Conservation (phyloP, 2,113 vertebrate species). For the Hassar affinis region DNA sequence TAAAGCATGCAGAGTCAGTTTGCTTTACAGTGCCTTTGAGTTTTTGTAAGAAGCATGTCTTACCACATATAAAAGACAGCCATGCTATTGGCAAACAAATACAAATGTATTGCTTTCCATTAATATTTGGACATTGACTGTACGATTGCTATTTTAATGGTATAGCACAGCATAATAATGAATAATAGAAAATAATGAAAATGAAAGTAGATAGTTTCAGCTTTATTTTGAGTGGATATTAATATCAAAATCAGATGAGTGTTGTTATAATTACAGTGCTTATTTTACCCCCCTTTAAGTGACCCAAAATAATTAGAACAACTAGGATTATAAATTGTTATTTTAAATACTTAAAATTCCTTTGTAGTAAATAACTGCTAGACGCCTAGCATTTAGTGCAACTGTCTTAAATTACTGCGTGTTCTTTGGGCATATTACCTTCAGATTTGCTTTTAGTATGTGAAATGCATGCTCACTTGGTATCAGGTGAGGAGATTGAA, state of each 20-base stretch:
- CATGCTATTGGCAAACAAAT: neutral
- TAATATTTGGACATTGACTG: neutral
- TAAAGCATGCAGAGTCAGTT: neutral
- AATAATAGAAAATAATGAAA: neutral
- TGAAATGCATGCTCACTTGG: neutral
- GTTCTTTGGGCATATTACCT: neutral
- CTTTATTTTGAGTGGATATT: neutral
- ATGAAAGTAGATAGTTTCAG: neutral
- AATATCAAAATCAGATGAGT: neutral
- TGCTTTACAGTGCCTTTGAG: neutral
- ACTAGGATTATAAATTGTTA: neutral
- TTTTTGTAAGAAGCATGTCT: neutral
- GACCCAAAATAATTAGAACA: neutral
- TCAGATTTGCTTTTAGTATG: neutral
- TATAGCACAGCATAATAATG: too few relatives aligned
- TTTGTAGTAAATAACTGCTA: neutral
- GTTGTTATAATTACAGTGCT: neutral
- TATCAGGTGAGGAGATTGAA: neutral
- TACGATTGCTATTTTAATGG: neutral
- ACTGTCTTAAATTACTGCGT: neutral
- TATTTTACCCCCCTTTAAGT: neutral
- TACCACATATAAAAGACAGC: neutral
- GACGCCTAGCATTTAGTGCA: neutral
- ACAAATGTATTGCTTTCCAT: too few relatives aligned
- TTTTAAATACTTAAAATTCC: neutral